Evolutionary conservation across 2,797 vertebrate species (phyloP).

Genomic region (Hozukius guyotensis): DNA sequence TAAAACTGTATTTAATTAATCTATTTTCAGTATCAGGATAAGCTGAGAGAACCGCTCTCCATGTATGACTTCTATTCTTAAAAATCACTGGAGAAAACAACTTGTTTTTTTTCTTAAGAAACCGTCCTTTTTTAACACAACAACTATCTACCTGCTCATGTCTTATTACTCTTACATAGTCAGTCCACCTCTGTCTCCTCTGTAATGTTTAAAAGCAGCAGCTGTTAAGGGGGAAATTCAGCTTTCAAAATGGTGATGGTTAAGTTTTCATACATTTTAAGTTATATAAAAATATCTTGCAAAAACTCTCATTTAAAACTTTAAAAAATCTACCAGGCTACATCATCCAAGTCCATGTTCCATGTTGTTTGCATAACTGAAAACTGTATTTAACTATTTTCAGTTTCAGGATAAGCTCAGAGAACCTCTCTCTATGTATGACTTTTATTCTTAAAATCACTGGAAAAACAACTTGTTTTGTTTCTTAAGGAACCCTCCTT

Average conservation of each 20-base stretch:
- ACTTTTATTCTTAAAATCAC: not conserved
- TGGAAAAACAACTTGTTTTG: not conserved
- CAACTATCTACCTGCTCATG: not conserved
- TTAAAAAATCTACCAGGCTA: not conserved
- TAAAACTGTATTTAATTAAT: not conserved
- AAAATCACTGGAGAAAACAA: not conserved
- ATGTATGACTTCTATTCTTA: not conserved
- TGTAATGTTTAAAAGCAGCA: not conserved
- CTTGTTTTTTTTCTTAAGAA: not conserved
- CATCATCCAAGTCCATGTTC: too few relatives aligned
- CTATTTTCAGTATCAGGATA: not conserved
- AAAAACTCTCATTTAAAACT: too few relatives aligned
- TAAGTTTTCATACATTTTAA: not conserved
- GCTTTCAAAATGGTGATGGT: not conserved
- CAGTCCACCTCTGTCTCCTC: not conserved
- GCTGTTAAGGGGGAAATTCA: not conserved
- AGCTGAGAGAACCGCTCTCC: not conserved
- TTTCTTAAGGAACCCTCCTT: not conserved
- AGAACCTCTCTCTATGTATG: fast-evolving
- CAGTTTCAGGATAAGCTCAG: not conserved
- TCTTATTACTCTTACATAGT: not conserved
- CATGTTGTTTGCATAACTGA: not conserved
- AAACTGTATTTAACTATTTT: not conserved
- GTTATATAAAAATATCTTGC: not conserved
- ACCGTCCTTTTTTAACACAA: not conserved